These are phyloP conservation scores for Lonchura striata DNA, from an alignment of 2,113 vertebrate species.

Conservation along the genomic window DNA sequence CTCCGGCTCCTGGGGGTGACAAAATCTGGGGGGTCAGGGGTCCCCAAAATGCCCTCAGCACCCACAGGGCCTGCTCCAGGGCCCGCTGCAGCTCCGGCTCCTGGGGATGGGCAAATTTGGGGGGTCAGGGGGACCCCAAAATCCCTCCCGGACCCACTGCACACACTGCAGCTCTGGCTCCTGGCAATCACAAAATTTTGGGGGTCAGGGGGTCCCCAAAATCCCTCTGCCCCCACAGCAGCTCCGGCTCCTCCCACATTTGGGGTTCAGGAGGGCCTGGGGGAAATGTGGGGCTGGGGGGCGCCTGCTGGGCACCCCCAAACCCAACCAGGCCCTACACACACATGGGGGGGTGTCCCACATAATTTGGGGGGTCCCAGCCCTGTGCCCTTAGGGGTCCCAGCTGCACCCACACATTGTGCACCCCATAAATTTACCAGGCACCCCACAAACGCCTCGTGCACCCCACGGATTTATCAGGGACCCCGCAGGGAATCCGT, in stretches of 20 bases:
- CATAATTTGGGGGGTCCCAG: background rate
- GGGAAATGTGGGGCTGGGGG: background rate
- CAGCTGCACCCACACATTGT: background rate
- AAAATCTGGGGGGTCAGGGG: too few relatives aligned
- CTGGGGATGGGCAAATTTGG: too few relatives aligned
- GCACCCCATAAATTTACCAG: background rate
- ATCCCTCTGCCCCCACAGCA: background rate
- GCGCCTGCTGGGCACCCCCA: background rate
- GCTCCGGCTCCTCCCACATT: background rate
- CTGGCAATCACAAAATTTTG: background rate
- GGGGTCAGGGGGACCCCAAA: too few relatives aligned
- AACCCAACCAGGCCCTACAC: background rate
- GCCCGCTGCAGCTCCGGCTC: too few relatives aligned
- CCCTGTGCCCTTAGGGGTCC: too few relatives aligned
- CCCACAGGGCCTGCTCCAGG: too few relatives aligned
- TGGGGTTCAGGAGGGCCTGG: background rate
- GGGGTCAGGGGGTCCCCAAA: background rate
- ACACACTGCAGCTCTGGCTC: too few relatives aligned
- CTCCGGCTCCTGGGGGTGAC: too few relatives aligned
- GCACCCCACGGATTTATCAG: background rate
- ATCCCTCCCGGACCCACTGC: too few relatives aligned
- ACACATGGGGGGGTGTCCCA: background rate
- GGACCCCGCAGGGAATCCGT: accelerated
- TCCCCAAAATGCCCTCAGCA: too few relatives aligned
- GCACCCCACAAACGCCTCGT: background rate